phyloP scores from a whole-genome alignment of 2,113 vertebrate genomes.

The Pleuronectes platessa region DNA sequence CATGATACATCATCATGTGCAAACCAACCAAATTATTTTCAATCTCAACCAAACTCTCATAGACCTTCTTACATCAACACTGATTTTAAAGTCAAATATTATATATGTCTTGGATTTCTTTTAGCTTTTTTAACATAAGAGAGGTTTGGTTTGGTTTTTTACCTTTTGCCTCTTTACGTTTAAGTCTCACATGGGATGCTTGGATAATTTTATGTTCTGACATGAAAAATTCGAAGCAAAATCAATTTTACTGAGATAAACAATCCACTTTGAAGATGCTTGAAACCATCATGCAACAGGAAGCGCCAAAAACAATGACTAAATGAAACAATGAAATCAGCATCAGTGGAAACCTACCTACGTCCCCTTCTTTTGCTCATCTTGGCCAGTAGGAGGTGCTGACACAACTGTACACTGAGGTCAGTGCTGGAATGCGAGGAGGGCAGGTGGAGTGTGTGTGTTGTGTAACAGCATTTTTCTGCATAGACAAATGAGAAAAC shows the following conservation, averaged over 20 bases:
- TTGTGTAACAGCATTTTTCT: slow-evolving; percentile 48
- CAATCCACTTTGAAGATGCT: too few relatives aligned
- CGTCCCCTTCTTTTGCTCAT: neutral
- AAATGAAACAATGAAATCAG: too few relatives aligned
- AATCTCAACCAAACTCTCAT: neutral
- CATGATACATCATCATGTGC: neutral
- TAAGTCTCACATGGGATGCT: too few relatives aligned
- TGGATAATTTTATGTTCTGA: too few relatives aligned
- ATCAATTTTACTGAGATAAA: too few relatives aligned
- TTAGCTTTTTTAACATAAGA: neutral
- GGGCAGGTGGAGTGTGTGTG: slow-evolving; percentile 42
- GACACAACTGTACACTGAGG: neutral
- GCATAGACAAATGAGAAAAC: neutral
- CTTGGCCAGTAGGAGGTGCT: slow-evolving; percentile 34
- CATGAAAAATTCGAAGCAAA: too few relatives aligned
- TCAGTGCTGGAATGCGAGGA: slow-evolving; percentile 46
- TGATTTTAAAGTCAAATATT: neutral
- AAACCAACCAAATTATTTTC: neutral
- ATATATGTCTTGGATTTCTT: neutral
- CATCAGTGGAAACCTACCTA: neutral
- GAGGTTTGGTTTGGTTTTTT: neutral
- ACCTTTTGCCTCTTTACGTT: neutral
- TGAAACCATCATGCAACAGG: too few relatives aligned
- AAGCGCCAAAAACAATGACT: neutral
- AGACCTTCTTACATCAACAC: neutral